phyloP scores from a whole-genome alignment of 1,140 invertebrate genomes.

The Caenorhabditis elegans region WBcel235 BX284606.5:2274001-2274500 shows the following conservation, averaged over 20 bases:
- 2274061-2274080: slow-evolving; percentile 27
- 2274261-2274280: slow-evolving; percentile 25
- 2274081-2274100: too few relatives aligned
- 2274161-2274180: too few relatives aligned
- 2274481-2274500: too few relatives aligned
- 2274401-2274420: too few relatives aligned
- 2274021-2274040: slow-evolving; percentile 46
- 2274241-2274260: slow-evolving; percentile 46
- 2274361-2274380: background rate
- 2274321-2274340: background rate
- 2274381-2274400: background rate
- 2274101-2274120: too few relatives aligned
- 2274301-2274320: background rate
- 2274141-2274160: too few relatives aligned
- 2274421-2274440: too few relatives aligned
- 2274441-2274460: too few relatives aligned
- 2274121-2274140: too few relatives aligned
- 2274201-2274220: slow-evolving; percentile 57
- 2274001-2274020: slow-evolving; percentile 61
- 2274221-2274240: slow-evolving; percentile 54
- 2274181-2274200: slow-evolving; percentile 56
- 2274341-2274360: background rate
- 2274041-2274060: background rate
- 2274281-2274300: background rate
- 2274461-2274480: too few relatives aligned